Base-by-base conservation (phyloP, 1,140 invertebrate species). In the Armadillidium nasatum region DNA sequence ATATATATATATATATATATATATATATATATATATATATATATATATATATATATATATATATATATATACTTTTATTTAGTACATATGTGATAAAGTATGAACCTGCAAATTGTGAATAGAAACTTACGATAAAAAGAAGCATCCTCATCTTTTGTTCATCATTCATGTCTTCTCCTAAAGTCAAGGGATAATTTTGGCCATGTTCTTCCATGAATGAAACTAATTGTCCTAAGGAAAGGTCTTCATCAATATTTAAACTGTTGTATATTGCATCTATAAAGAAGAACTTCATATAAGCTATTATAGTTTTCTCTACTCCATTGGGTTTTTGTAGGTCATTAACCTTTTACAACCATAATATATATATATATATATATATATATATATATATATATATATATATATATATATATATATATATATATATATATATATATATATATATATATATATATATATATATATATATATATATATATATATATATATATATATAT, bases 171-270 rank as follows among this genome's bases (percentile, higher is more conserved):
- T 79, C 80, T 69, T 82, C 80, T 50, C 81, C 81, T 50, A 82
- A 69, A 10, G 50, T 69, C 9, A 70, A 77, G 4, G 80, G 80
- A 73, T 81, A 82, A 15, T n/a, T 75, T 11, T 71, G 7, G 84
- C 84, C 77, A 81, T 89, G 86, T 72, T 88, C 87, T 72, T 85
- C 84, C 77, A 89, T 86, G 81, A 89, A 89, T 0, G 86, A 86
- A 23, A 85, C 85, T 33, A 92, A 84, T 67, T 87, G 84, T 21
- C 87, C 83, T 76, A 85, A 82, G 82, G 89, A 90, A 19, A 86
- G 75, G 60, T 85, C 86, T 77, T 89, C 87, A 74, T 88, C 83
- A 4, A 86, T 82, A 21, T 81, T 75, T n/a, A 81, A 75, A 10
- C 69, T 74, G 67, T 54, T 70, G 15, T 60, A 60, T 19, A 60